Conservation (phyloP, 2,888 invertebrate species). For the Drosophila cognata region DNA sequence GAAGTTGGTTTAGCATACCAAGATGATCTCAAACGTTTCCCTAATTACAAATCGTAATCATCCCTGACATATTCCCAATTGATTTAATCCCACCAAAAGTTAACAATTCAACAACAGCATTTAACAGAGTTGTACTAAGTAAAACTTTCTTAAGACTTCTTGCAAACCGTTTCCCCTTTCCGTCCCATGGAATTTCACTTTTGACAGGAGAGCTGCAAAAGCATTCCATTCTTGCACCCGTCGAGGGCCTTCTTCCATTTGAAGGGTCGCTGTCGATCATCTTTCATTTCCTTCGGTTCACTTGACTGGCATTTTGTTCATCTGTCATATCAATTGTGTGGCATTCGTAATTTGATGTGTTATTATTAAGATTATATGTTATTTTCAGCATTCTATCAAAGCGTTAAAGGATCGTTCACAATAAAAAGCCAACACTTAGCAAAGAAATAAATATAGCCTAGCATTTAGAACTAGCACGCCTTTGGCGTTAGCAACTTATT, state of each 20-base stretch:
- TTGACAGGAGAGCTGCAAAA: background rate
- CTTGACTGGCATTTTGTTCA: conserved; percentile 11
- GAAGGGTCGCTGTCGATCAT: conserved; percentile 9
- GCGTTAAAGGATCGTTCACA: conserved; percentile 12
- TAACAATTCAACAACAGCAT: background rate
- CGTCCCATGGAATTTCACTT: conserved; percentile 4
- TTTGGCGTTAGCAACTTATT: background rate
- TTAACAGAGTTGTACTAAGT: background rate
- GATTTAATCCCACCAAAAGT: background rate
- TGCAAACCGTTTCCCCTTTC: background rate
- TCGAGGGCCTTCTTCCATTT: background rate
- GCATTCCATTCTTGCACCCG: background rate
- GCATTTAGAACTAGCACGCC: background rate
- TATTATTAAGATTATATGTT: conserved; percentile 78
- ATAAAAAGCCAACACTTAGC: conserved; percentile 6
- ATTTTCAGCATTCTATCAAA: conserved; percentile 59
- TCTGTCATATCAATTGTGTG: conserved; percentile 59
- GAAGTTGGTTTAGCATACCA: background rate
- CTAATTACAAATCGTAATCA: background rate
- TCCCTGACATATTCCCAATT: background rate
- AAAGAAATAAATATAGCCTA: background rate
- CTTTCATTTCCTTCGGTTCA: conserved; percentile 15
- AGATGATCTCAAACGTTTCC: background rate
- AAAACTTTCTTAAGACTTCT: background rate
- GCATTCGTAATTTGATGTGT: conserved; percentile 65